phyloP scores from a whole-genome alignment of 2,113 vertebrate genomes.

The Eclectus roratus region DNA sequence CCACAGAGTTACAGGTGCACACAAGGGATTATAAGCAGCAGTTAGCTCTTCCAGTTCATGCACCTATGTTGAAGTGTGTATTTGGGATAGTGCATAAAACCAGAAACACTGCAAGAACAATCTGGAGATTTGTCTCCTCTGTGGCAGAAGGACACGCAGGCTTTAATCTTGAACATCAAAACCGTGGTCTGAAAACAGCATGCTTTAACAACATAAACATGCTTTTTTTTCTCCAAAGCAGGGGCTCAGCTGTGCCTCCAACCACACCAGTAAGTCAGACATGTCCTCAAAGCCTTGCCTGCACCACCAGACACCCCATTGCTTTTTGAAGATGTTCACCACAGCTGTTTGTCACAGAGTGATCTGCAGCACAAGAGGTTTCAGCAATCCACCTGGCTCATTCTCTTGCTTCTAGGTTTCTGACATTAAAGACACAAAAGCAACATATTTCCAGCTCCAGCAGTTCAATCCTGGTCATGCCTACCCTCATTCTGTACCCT shows the following conservation, averaged over 20 bases:
- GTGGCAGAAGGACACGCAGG: not conserved
- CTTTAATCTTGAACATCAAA: conserved; percentile 2
- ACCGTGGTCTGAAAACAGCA: not conserved
- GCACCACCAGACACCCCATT: not conserved
- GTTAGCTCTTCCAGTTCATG: not conserved
- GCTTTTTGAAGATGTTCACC: conserved; percentile 18
- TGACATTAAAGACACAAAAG: not conserved
- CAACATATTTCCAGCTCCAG: not conserved
- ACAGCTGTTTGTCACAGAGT: not conserved
- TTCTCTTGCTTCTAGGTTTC: not conserved
- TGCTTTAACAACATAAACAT: not conserved
- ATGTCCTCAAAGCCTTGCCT: not conserved
- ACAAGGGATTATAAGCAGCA: not conserved
- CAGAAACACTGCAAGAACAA: not conserved
- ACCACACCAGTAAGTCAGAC: not conserved
- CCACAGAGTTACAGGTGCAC: not conserved
- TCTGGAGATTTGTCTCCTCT: not conserved
- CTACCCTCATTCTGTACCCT: not conserved
- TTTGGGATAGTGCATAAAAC: not conserved
- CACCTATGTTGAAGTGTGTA: rapidly evolving
- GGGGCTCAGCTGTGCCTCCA: not conserved
- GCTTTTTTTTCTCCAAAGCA: not conserved
- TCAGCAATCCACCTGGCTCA: not conserved
- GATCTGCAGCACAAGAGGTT: not conserved
- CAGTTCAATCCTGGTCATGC: not conserved